phyloP scores from a whole-genome alignment of 2,888 invertebrate species.

The Ectropis crepuscularia region DNA sequence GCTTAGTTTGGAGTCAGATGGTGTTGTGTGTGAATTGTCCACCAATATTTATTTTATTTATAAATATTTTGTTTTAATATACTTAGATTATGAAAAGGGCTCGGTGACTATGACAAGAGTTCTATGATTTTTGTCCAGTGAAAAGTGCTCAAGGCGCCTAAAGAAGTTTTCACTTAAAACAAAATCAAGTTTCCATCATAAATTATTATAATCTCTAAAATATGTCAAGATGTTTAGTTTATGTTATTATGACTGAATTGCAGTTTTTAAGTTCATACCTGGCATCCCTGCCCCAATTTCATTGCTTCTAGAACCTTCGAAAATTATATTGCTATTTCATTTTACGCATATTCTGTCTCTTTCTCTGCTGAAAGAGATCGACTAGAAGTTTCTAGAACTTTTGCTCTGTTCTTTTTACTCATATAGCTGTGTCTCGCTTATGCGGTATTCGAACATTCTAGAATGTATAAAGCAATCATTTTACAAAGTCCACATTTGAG shows the following conservation, averaged over 20 bases:
- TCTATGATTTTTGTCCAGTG: too few relatives aligned
- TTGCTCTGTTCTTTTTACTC: conserved; percentile 30
- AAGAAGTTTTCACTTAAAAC: too few relatives aligned
- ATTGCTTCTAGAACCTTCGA: conserved; percentile 36
- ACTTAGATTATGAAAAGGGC: too few relatives aligned
- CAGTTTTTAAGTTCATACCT: not conserved
- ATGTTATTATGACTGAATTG: not conserved
- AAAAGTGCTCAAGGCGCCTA: too few relatives aligned
- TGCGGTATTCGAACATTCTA: conserved; percentile 49
- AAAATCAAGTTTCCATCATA: too few relatives aligned
- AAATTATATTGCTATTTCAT: conserved; percentile 24
- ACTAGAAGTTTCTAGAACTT: conserved; percentile 31
- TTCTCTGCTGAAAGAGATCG: conserved; percentile 13
- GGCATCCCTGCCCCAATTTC: conserved; percentile 34
- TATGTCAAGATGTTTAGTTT: not conserved
- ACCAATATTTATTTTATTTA: too few relatives aligned
- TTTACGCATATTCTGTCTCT: conserved; percentile 17
- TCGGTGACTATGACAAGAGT: too few relatives aligned
- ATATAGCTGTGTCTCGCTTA: conserved; percentile 37
- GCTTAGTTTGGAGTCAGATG: too few relatives aligned
- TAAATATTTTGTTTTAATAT: too few relatives aligned
- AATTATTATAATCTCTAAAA: too few relatives aligned
- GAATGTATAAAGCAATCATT: conserved; percentile 40
- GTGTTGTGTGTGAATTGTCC: too few relatives aligned
- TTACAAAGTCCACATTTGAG: conserved; percentile 18